phyloP scores from a whole-genome alignment of 2,888 invertebrate genomes.

The Stenodera caucasica region DNA sequence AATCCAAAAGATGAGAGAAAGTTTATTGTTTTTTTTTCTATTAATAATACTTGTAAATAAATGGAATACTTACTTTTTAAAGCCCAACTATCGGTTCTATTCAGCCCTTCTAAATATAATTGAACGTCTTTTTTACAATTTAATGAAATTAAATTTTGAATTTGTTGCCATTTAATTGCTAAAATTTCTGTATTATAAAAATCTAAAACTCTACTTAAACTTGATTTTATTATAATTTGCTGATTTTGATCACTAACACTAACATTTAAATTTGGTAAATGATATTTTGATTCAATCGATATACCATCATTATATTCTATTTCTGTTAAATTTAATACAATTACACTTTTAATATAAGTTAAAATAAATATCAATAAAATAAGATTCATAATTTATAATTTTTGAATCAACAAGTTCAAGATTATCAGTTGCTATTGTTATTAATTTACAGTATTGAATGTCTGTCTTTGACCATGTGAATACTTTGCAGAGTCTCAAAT shows the following conservation, averaged over 20 bases:
- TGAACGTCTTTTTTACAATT: slow-evolving; percentile 63
- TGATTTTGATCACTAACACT: slow-evolving; percentile 38
- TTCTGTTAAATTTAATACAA: slow-evolving; percentile 29
- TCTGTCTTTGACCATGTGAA: too few species aligned
- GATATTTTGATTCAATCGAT: slow-evolving; percentile 39
- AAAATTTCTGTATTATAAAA: slow-evolving; percentile 62
- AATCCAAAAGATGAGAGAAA: slow-evolving; percentile 6
- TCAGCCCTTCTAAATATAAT: slow-evolving; percentile 63
- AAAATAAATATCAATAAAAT: slow-evolving; percentile 27
- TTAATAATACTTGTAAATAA: not conserved
- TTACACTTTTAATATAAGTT: slow-evolving; percentile 15
- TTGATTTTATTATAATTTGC: slow-evolving; percentile 34
- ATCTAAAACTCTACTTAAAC: slow-evolving; percentile 60
- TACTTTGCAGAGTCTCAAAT: too few species aligned
- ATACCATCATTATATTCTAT: slow-evolving; percentile 44
- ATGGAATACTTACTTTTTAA: slow-evolving; percentile 66
- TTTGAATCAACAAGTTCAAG: slow-evolving; percentile 28
- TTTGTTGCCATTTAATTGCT: slow-evolving; percentile 60
- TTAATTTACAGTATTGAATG: too few species aligned
- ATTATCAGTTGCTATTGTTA: slow-evolving; percentile 4
- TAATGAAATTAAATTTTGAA: slow-evolving; percentile 57
- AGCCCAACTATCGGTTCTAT: slow-evolving; percentile 66
- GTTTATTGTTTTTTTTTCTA: not conserved
- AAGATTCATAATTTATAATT: slow-evolving; percentile 19
- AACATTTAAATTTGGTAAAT: slow-evolving; percentile 39